Percentiles rank a stretch among this genome's conserved stretches.
These are phyloP conservation scores for Hydropotes inermis DNA, from an alignment of 2,113 vertebrate species.

Conservation along the genomic window DNA sequence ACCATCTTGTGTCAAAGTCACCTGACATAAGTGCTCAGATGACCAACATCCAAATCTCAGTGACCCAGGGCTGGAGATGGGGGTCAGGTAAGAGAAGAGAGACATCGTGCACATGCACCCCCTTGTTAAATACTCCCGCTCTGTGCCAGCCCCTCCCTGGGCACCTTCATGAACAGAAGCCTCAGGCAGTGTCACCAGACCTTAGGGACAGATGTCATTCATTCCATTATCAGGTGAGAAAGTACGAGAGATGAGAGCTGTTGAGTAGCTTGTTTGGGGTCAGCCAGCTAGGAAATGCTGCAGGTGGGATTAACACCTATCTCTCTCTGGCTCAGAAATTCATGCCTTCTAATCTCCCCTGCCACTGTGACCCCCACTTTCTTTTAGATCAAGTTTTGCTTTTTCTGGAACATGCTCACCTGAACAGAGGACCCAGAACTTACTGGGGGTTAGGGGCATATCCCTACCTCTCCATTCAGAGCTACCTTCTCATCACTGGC, in stretches of 20 bases:
- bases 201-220: not conserved
- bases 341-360: not conserved
- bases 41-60: not conserved
- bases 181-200: not conserved
- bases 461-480: not conserved
- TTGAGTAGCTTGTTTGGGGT: not conserved
- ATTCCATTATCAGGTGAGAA: not conserved
- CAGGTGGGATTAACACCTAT: not conserved
- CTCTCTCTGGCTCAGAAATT: not conserved
- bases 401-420: not conserved
- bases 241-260: not conserved
- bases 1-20: not conserved
- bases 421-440: not conserved
- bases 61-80: not conserved
- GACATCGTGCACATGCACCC: fast-evolving
- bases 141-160: too few species aligned
- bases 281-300: not conserved
- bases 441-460: not conserved
- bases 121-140: not conserved
- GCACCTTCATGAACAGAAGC: not conserved
- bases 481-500: too few species aligned
- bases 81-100: not conserved
- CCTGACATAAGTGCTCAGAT: not conserved
- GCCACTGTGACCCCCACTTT: not conserved
- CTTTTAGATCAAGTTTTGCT: not conserved